These are phyloP conservation scores for Oryzias dopingdopingensis DNA, from an alignment of 2,797 vertebrate species.

Conservation along the genomic window DNA sequence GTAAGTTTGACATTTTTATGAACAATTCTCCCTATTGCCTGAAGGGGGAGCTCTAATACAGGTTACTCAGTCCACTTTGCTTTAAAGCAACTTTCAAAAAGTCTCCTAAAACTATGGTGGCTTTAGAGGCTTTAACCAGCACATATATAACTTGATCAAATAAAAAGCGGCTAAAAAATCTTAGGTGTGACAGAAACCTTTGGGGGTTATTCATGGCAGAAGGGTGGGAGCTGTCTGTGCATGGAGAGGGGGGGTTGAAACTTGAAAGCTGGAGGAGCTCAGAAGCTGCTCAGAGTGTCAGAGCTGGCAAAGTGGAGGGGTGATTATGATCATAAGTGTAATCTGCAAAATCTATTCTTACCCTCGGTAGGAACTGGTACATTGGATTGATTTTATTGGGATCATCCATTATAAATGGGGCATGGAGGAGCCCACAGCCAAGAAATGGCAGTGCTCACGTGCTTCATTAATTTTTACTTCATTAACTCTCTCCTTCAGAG, in stretches of 20 bases:
- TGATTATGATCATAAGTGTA: constrained; percentile 72
- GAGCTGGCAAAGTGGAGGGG: constrained; percentile 31
- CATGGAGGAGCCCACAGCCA: constrained; percentile 79
- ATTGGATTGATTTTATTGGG: constrained; percentile 87
- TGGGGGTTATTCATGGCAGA: neutral
- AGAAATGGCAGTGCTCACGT: constrained; percentile 77
- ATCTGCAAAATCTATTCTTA: constrained; percentile 80
- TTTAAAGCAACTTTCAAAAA: constrained; percentile 62
- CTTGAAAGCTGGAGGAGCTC: constrained; percentile 38
- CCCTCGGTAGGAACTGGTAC: constrained; percentile 82
- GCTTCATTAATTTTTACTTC: constrained; percentile 87
- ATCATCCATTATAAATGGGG: constrained; percentile 84
- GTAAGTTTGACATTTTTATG: constrained; percentile 5
- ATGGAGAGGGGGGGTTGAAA: neutral
- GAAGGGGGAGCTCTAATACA: constrained; percentile 88
- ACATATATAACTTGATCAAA: constrained; percentile 19
- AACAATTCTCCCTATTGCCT: constrained; percentile 65
- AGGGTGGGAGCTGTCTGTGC: constrained; percentile 30
- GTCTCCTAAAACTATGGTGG: constrained; percentile 48
- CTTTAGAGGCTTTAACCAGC: constrained; percentile 20
- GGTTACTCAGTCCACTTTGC: constrained; percentile 63
- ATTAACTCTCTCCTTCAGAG: constrained; percentile 83
- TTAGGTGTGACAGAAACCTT: neutral
- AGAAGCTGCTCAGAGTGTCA: constrained; percentile 22
- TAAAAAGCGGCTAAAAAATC: constrained; percentile 7